A percentile compares a stretch with the other conserved stretches of the same genome.
Conservation (phyloP, 2,888 invertebrate species). For the Chydorus sphaericus region DNA sequence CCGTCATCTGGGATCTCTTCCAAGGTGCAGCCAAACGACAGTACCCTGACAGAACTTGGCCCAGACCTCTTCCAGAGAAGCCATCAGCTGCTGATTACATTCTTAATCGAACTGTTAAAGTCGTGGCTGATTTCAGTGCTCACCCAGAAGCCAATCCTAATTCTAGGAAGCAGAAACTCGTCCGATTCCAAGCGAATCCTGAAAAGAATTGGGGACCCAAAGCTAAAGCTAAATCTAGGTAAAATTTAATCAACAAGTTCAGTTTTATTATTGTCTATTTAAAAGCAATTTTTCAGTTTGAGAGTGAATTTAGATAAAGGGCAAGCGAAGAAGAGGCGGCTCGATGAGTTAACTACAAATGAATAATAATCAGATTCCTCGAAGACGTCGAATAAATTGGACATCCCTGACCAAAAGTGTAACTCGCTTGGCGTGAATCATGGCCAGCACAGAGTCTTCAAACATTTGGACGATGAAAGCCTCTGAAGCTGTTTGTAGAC, state of each 20-base stretch:
- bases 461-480: constrained; percentile 5
- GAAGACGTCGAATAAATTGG: constrained; percentile 12
- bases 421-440: constrained; percentile 14
- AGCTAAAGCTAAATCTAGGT: constrained; percentile 60
- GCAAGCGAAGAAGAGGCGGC: too few species aligned
- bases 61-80: constrained; percentile 4
- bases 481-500: constrained; percentile 12
- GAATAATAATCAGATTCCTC: background rate
- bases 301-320: too few species aligned
- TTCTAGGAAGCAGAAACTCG: constrained; percentile 52
- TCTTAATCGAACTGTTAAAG: constrained; percentile 3
- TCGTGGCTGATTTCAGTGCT: constrained; percentile 35
- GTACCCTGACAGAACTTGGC: constrained; percentile 30
- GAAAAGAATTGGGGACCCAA: constrained; percentile 84
- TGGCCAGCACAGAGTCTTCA: constrained; percentile 14
- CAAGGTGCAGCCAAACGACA: constrained; percentile 53
- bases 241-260: constrained; percentile 21
- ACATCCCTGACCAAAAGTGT: constrained; percentile 13
- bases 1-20: constrained; percentile 82
- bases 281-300: too few species aligned
- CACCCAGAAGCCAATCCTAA: constrained; percentile 62
- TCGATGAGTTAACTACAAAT: too few species aligned
- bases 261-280: background rate
- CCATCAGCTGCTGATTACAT: constrained; percentile 27
- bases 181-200: constrained; percentile 78